Base-by-base conservation (phyloP, 2,113 vertebrate species). In the Melanerpes formicivorus region DNA sequence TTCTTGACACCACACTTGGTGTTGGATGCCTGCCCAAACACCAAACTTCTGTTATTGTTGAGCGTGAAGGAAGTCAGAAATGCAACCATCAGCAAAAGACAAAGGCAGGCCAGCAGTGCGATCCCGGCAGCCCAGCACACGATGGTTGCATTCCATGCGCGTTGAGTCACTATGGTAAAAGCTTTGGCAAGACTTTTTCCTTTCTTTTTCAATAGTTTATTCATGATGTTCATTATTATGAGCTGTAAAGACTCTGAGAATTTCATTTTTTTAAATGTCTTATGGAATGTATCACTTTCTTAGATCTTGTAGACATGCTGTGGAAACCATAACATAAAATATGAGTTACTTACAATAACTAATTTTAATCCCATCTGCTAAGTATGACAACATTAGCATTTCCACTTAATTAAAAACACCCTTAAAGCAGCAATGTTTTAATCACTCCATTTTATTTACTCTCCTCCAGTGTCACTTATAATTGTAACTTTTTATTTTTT, bases 311-410 rank as follows among this genome's bases (percentile, higher is more conserved):
- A 98, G 98, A 98, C 98, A 98, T 98, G 98, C 98, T 98, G 97
- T 98, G 98, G 99, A 98, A 98, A 98, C 98, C 98, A 98, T 98
- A 98, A 98, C 98, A 98, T 98, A 99, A 99, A 99, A 98, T 98
- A 98, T 98, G 98, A 98, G 98, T 99, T 99, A 99, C 98, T 99
- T 99, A 99, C 98, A 99, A 98, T 99, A 99, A 99, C 99, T 99
- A 98, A 99, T 99, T 99, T 98, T 98, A 99, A 99, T 99, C 99
- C 99, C 98, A 99, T 99, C 99, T 99, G 99, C 99, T 99, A 99
- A 99, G 98, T 99, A 99, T 99, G 99, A 99, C 99, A 99, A 98
- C 99, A 99, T 99, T 99, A 99, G 99, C 99, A 99, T 99, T 99
- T 98, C 98, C 98, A 98, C 99, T 99, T 99, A 99, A 99, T 99